phyloP scores from a whole-genome alignment of 2,888 invertebrate species.

The Dexiosoma caninum region DNA sequence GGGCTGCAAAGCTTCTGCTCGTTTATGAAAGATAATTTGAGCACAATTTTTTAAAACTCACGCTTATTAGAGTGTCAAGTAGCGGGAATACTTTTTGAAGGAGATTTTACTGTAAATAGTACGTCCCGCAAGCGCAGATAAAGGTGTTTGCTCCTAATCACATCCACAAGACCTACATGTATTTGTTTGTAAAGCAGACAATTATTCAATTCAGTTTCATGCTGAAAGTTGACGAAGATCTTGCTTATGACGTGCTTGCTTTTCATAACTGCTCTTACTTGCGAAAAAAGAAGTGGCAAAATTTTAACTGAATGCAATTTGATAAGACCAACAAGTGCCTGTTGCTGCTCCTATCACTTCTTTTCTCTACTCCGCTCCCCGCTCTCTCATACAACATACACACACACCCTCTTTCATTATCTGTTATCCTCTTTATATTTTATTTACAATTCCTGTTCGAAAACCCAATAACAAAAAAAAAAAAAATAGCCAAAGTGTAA shows the following conservation, averaged over 20 bases:
- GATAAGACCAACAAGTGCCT: slow-evolving; percentile 25
- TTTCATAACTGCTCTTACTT: slow-evolving; percentile 9
- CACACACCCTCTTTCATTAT: too few species aligned
- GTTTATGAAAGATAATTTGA: too few species aligned
- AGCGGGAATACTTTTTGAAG: too few species aligned
- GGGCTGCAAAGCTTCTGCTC: too few species aligned
- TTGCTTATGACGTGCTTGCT: not conserved
- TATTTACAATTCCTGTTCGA: not conserved
- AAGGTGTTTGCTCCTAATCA: too few species aligned
- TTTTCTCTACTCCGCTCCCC: not conserved
- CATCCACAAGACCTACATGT: not conserved
- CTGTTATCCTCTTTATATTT: not conserved
- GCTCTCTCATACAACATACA: not conserved
- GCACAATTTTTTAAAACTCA: too few species aligned
- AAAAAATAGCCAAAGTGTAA: slow-evolving; percentile 33
- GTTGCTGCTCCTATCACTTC: not conserved
- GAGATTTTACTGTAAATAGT: too few species aligned
- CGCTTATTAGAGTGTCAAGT: too few species aligned
- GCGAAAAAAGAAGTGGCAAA: slow-evolving; percentile 24
- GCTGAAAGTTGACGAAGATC: not conserved
- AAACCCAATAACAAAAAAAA: not conserved
- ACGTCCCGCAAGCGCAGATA: too few species aligned
- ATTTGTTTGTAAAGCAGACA: not conserved
- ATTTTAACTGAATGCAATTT: slow-evolving; percentile 20
- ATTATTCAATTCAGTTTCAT: not conserved